These are phyloP conservation scores for Siniperca chuatsi DNA, from an alignment of 2,113 vertebrate species.

Conservation along the genomic window DNA sequence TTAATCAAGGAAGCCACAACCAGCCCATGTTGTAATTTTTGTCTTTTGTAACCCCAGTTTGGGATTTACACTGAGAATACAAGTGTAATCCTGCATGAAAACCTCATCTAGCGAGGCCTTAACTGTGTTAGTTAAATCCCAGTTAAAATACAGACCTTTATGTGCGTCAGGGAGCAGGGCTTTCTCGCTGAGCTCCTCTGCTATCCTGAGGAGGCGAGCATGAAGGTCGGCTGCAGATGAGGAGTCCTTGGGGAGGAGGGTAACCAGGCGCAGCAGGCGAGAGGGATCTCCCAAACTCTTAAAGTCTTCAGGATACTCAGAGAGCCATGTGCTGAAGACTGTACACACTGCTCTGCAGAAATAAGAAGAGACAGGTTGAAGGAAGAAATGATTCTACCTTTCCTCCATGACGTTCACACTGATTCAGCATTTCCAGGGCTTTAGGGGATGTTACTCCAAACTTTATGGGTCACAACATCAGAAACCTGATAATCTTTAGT, in stretches of 20 bases:
- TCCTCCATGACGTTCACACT: background rate
- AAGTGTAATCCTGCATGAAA: background rate
- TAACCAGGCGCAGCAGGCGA: slow-evolving; percentile 84
- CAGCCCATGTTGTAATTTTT: background rate
- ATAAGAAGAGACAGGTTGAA: background rate
- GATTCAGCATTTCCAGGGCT: background rate
- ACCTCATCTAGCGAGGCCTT: background rate
- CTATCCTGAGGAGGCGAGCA: slow-evolving; percentile 73
- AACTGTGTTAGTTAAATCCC: slow-evolving; percentile 13
- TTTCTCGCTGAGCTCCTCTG: slow-evolving; percentile 83
- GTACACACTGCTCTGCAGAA: slow-evolving; percentile 81
- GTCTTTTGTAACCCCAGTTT: background rate
- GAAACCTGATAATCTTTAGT: background rate
- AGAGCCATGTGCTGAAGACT: slow-evolving; percentile 89
- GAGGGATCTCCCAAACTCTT: slow-evolving; percentile 81
- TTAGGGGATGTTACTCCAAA: background rate
- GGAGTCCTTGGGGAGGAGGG: slow-evolving; percentile 80
- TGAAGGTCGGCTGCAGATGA: slow-evolving; percentile 79
- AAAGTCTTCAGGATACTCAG: slow-evolving; percentile 91
- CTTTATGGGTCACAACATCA: background rate
- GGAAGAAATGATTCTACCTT: background rate
- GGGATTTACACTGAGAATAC: background rate
- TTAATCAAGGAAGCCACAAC: background rate
- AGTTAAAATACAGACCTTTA: slow-evolving; percentile 61
- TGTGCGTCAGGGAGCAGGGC: slow-evolving; percentile 72